Conservation (phyloP, 2,797 vertebrate species). For the Iguana delicatissima region DNA sequence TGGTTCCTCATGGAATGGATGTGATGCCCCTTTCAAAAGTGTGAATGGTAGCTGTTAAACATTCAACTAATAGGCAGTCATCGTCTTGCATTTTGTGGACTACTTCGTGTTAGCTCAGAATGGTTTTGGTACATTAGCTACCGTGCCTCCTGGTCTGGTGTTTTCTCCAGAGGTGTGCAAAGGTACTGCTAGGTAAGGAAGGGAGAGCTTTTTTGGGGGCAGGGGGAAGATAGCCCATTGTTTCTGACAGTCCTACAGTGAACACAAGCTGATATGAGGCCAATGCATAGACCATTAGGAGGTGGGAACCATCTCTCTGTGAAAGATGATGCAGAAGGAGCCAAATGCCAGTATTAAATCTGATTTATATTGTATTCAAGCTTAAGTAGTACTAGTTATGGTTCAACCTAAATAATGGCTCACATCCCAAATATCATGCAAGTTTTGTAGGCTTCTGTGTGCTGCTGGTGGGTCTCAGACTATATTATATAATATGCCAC, state of each 20-base stretch:
- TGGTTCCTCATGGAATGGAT: not conserved
- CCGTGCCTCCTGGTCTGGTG: not conserved
- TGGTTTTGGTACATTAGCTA: not conserved
- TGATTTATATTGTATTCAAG: not conserved
- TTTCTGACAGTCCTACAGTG: not conserved
- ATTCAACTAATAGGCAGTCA: not conserved
- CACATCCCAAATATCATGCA: not conserved
- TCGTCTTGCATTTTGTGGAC: not conserved
- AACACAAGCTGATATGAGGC: too few species aligned
- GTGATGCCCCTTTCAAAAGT: not conserved
- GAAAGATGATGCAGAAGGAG: not conserved
- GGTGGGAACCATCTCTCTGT: not conserved
- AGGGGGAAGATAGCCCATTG: not conserved
- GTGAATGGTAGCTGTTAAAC: not conserved
- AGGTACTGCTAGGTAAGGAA: not conserved
- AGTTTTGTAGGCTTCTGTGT: not conserved
- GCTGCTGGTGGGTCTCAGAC: not conserved
- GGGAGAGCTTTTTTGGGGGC: not conserved
- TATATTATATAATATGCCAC: too few species aligned
- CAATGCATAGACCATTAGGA: not conserved
- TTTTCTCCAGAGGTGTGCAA: not conserved
- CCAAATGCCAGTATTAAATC: not conserved
- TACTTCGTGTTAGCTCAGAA: not conserved
- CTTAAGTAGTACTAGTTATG: not conserved
- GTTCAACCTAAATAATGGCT: not conserved